Base-by-base conservation (phyloP, 2,888 invertebrate species). In the Cyclophora punctaria region DNA sequence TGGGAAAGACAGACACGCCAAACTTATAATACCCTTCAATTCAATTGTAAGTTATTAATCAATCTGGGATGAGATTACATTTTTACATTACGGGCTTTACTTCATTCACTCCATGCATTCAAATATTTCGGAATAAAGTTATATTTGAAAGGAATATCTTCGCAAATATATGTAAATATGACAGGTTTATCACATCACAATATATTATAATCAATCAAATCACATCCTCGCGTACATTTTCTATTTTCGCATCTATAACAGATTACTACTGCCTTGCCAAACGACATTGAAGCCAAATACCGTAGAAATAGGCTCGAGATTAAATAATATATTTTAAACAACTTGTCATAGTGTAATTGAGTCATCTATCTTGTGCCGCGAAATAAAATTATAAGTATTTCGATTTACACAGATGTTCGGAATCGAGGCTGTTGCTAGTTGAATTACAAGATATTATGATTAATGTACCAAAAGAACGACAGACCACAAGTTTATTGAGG, bases 341-440 rank as follows among this genome's bases (percentile, higher is more conserved):
- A 58, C 55, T 53, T 59, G 59, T 60, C 59, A 58, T 60, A 57
- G 59, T 62, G 68, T 73, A 73, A 73, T 73, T 71, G 73, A 71
- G 60, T 63, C 69, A 73, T 75, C 73, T 64, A 73, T 75, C 73
- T 73, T 66, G 63, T 68, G 69, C 59, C 63, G 56, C 57, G 56
- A 60, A 62, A 64, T 57, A 59, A 57, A 55, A 61, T 59, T 34
- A 52, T 56, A 56, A 54, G 56, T 57, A 50, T 49, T 68, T 69
- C 63, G 63, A 64, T 63, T 64, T 64, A 55, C 59, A 57, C 56
- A 59, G 58, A 55, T 55, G 52, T 50, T 51, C 53, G 48, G 34
- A 34, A 20, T 20, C 20, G 20, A 20, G 20, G 20, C 20, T 20
- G 20, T 20, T 20, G 20, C 20, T 20, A 20, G 20, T 20, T 20